phyloP scores from a whole-genome alignment of 2,113 vertebrate species.

The Rhizomys pruinosus region DNA sequence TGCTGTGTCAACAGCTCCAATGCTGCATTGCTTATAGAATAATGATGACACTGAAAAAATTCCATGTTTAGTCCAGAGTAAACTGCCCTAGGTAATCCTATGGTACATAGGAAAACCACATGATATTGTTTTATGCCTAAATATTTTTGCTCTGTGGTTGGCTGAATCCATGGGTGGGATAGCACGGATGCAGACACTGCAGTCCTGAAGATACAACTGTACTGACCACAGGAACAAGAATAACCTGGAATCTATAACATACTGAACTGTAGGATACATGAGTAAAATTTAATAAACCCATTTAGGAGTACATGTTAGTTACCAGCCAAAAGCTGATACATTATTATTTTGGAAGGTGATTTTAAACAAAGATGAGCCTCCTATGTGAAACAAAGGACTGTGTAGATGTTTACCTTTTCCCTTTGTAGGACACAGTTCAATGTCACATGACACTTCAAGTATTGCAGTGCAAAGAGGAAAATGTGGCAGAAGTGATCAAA shows the following conservation, averaged over 20 bases:
- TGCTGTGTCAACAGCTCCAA: not conserved
- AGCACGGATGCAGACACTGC: not conserved
- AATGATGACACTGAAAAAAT: not conserved
- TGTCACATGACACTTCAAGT: not conserved
- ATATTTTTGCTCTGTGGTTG: not conserved
- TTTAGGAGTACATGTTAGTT: not conserved
- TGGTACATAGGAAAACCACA: not conserved
- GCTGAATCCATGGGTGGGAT: too few relatives aligned
- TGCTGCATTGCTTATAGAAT: not conserved
- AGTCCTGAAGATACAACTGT: too few relatives aligned
- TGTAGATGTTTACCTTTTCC: not conserved
- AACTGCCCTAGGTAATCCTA: not conserved
- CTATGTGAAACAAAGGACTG: not conserved
- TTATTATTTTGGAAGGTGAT: conserved; percentile 31
- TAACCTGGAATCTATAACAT: not conserved
- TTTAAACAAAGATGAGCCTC: not conserved
- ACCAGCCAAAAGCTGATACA: not conserved
- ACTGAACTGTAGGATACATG: not conserved
- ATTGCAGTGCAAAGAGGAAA: not conserved
- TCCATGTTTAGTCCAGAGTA: not conserved
- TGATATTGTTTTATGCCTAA: not conserved
- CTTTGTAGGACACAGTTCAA: not conserved
- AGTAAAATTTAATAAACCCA: not conserved
- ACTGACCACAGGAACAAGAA: not conserved
- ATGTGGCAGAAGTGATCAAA: not conserved